Percentiles rank a stretch among this genome's conserved stretches.
These are phyloP conservation scores for Tenthredo livida DNA, from an alignment of 2,888 invertebrate genomes.

Conservation along the genomic window DNA sequence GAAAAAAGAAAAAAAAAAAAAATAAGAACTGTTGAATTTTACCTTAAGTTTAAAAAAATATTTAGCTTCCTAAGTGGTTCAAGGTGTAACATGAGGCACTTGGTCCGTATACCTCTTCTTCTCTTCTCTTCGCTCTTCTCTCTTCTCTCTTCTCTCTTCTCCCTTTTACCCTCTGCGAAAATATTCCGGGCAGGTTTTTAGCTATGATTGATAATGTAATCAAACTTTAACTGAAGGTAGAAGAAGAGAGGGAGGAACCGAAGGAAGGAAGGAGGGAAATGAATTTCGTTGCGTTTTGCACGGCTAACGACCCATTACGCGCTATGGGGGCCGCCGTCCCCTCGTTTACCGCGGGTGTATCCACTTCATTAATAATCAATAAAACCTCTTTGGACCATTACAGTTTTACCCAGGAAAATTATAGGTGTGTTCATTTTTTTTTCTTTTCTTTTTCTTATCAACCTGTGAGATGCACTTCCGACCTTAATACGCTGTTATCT, in stretches of 20 bases:
- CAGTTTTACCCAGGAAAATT: constrained; percentile 34
- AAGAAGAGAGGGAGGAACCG: too few relatives aligned
- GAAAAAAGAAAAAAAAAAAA: neutral
- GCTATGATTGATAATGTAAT: constrained; percentile 65
- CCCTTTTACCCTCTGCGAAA: constrained; percentile 9
- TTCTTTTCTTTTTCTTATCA: too few relatives aligned
- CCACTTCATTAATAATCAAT: constrained; percentile 68
- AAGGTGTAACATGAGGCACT: neutral
- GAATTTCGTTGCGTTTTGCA: constrained; percentile 61
- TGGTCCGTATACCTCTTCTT: neutral
- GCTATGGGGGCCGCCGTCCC: constrained; percentile 52
- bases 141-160: neutral
- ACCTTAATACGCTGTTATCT: too few relatives aligned
- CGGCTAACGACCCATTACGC: constrained; percentile 66
- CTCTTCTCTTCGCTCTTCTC: neutral
- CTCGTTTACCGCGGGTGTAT: constrained; percentile 60
- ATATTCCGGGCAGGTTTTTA: constrained; percentile 50
- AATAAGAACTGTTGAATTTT: neutral
- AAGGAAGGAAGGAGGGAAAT: constrained; percentile 14
- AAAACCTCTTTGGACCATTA: constrained; percentile 66
- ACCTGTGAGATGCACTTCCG: too few relatives aligned
- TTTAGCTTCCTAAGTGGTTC: constrained; percentile 26
- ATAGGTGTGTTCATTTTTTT: too few relatives aligned
- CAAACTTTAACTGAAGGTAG: constrained; percentile 60
- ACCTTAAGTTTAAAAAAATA: neutral